phyloP scores from a whole-genome alignment of 1,140 invertebrate species.

The Aphelinus atriplicis region DNA sequence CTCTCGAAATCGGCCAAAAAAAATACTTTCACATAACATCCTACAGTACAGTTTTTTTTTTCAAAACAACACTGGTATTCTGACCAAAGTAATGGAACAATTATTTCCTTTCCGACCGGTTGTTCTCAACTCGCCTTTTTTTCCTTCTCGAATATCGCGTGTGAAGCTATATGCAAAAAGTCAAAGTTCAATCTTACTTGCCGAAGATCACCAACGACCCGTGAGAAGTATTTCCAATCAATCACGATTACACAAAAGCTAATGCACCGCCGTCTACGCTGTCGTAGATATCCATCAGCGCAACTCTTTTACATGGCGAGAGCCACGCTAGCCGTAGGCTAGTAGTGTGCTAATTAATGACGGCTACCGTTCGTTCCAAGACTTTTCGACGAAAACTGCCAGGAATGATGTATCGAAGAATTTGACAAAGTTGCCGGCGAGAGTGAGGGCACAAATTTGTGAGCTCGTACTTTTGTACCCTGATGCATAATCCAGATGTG shows the following conservation, averaged over 20 bases:
- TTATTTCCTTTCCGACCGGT: no score
- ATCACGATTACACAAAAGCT: constrained; percentile 27
- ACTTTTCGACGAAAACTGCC: no score
- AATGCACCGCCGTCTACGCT: background rate
- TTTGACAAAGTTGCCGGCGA: constrained; percentile 3
- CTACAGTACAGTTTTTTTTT: no score
- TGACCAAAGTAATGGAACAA: no score
- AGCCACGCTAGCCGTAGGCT: background rate
- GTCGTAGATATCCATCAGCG: constrained; percentile 11
- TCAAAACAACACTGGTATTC: no score
- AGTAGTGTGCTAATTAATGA: constrained; percentile 18
- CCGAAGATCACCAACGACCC: no score
- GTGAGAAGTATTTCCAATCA: background rate
- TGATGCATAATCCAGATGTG: background rate
- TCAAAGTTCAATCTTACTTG: no score
- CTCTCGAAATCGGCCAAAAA: no score
- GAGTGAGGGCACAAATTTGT: constrained; percentile 14
- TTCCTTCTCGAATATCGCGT: no score
- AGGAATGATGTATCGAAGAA: constrained; percentile 29
- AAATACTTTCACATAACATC: no score
- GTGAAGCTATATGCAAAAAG: no score
- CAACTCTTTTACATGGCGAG: background rate
- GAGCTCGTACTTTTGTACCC: constrained; percentile 29
- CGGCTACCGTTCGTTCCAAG: background rate
- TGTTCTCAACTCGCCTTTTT: no score